Conservation (phyloP, 92 coral and sea anemone genomes). For the Parazoanthus swiftii region DNA sequence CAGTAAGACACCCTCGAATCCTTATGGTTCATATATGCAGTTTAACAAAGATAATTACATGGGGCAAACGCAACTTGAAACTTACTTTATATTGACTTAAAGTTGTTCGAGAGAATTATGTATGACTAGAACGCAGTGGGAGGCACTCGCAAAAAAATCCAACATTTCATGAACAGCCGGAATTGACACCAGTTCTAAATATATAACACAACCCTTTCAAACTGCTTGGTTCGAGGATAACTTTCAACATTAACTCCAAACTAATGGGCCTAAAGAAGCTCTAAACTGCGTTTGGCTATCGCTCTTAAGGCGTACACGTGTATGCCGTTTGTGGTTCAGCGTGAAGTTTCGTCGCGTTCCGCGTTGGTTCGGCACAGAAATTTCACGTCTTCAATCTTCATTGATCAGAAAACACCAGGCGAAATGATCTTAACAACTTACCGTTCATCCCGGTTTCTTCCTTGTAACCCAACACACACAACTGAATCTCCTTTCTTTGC, state of each 20-base stretch:
- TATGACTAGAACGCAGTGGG: slow-evolving; percentile 32
- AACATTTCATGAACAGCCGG: slow-evolving; percentile 13
- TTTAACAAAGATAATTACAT: slow-evolving; percentile 6
- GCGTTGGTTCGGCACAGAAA: slow-evolving; percentile 20
- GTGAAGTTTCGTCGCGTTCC: neutral
- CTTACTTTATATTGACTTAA: slow-evolving; percentile 37
- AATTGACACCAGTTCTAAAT: slow-evolving; percentile 1
- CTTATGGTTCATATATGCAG: neutral
- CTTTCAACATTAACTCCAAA: neutral
- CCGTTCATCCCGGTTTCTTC: slow-evolving; percentile 17
- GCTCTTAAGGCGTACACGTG: slow-evolving; percentile 29
- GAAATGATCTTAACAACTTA: slow-evolving; percentile 9
- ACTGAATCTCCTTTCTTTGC: slow-evolving; percentile 16
- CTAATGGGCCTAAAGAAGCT: neutral
- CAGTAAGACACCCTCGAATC: no score
- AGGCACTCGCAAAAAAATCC: slow-evolving; percentile 20
- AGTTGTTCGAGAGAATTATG: slow-evolving; percentile 21
- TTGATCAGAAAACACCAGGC: neutral
- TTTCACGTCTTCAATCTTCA: slow-evolving; percentile 30
- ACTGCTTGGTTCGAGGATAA: slow-evolving; percentile 11
- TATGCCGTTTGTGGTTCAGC: neutral
- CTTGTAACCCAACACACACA: neutral
- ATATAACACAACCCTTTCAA: neutral
- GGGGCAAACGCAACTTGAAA: slow-evolving; percentile 26
- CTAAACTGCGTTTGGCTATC: neutral